These are phyloP conservation scores for Hypolimnas misippus DNA, from an alignment of 2,888 invertebrate species.

Conservation along the genomic window DNA sequence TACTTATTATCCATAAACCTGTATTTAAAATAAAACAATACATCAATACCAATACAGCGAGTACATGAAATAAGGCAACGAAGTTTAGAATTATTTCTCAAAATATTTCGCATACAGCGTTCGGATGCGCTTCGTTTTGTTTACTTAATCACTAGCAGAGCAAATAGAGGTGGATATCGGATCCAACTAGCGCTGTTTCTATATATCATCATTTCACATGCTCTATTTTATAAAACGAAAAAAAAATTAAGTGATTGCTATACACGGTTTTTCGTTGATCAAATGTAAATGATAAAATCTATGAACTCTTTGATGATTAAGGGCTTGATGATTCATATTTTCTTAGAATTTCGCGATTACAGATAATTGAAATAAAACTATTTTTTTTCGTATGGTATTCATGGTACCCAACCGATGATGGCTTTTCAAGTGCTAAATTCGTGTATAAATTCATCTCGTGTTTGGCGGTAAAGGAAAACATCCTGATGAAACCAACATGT, in stretches of 20 bases:
- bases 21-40: not conserved
- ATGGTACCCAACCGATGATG: too few species aligned
- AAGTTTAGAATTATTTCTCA: conserved; percentile 32
- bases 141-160: conserved; percentile 56
- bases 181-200: conserved; percentile 30
- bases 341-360: too few species aligned
- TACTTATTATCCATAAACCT: too few species aligned
- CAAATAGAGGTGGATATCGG: conserved; percentile 50
- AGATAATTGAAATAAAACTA: too few species aligned
- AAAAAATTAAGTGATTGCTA: not conserved
- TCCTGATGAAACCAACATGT: too few species aligned
- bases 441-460: too few species aligned
- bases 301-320: too few species aligned
- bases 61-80: conserved; percentile 1
- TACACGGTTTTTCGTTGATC: not conserved
- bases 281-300: too few species aligned
- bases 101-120: conserved; percentile 44
- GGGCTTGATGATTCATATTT: too few species aligned
- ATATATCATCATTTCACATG: conserved; percentile 27
- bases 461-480: too few species aligned
- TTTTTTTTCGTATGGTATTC: too few species aligned
- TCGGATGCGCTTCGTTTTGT: conserved; percentile 53
- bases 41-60: not conserved
- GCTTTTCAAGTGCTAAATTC: too few species aligned
- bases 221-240: not conserved